These are phyloP conservation scores for Channallabes apus DNA, from an alignment of 2,797 vertebrate species.

Conservation along the genomic window DNA sequence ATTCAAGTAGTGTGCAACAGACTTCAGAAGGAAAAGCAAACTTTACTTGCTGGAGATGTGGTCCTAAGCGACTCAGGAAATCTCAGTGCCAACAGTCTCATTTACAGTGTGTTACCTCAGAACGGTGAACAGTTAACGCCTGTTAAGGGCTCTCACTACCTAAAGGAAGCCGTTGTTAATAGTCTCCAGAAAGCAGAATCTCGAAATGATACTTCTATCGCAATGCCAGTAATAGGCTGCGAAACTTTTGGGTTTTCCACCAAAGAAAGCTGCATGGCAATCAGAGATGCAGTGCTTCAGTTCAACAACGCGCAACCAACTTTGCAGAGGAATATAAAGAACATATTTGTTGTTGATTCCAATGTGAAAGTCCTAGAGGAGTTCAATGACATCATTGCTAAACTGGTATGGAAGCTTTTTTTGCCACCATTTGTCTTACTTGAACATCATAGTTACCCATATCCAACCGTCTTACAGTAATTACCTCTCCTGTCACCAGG, in stretches of 20 bases:
- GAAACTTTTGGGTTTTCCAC: slow-evolving; percentile 51
- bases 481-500: slow-evolving; percentile 13
- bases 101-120: slow-evolving; percentile 54
- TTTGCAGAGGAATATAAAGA: slow-evolving; percentile 39
- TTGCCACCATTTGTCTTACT: background rate
- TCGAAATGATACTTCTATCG: slow-evolving; percentile 47
- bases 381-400: slow-evolving; percentile 46
- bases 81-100: slow-evolving; percentile 48
- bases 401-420: slow-evolving; percentile 41
- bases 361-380: slow-evolving; percentile 50
- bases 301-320: slow-evolving; percentile 26
- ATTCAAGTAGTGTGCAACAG: slow-evolving; percentile 38
- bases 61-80: slow-evolving; percentile 41
- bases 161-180: slow-evolving; percentile 29
- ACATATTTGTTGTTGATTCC: slow-evolving; percentile 54
- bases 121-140: slow-evolving; percentile 34
- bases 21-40: slow-evolving; percentile 47
- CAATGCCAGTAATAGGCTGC: slow-evolving; percentile 52
- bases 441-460: background rate
- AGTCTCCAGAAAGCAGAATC: slow-evolving; percentile 50
- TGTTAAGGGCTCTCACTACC: background rate
- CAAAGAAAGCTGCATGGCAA: slow-evolving; percentile 51
- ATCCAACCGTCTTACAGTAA: background rate
- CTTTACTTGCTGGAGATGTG: slow-evolving; percentile 48
- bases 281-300: slow-evolving; percentile 43